Evolutionary conservation across 2,797 vertebrate species (phyloP).

Genomic region (Sardinella longiceps): DNA sequence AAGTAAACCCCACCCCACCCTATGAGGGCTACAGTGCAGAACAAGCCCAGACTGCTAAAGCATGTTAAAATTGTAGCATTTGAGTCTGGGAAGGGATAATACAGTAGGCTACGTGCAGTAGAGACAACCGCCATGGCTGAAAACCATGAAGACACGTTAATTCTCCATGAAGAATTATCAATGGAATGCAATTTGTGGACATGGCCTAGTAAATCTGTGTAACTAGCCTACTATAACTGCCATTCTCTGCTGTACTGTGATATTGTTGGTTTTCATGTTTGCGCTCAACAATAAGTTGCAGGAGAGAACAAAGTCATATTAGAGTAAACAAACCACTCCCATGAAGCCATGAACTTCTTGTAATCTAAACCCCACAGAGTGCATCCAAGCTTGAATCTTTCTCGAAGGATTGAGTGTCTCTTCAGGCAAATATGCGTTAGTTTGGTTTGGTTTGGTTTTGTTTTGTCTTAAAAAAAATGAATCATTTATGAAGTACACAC

Average conservation of each 20-base stretch:
- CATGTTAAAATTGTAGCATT: not conserved
- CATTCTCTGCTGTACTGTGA: not conserved
- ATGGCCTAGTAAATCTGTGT: not conserved
- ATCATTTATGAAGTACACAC: not conserved
- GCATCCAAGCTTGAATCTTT: not conserved
- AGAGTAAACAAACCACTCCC: not conserved
- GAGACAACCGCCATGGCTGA: not conserved
- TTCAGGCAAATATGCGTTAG: not conserved
- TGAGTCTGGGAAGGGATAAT: not conserved
- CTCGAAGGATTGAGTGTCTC: not conserved
- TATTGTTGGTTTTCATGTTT: not conserved
- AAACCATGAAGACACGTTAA: not conserved
- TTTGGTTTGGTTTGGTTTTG: no score
- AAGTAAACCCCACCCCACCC: not conserved
- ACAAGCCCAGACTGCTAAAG: conserved; percentile 5
- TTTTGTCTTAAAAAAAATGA: not conserved
- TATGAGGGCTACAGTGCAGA: not conserved
- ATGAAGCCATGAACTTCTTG: not conserved
- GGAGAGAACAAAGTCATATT: not conserved
- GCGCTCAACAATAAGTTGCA: not conserved
- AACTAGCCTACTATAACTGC: not conserved
- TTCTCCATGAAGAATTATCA: not conserved
- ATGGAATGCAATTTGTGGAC: not conserved
- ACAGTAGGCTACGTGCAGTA: no score
- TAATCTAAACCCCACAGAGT: not conserved